These are phyloP conservation scores for Quiscalus mexicanus DNA, from an alignment of 2,113 vertebrate genomes.

Conservation along the genomic window DNA sequence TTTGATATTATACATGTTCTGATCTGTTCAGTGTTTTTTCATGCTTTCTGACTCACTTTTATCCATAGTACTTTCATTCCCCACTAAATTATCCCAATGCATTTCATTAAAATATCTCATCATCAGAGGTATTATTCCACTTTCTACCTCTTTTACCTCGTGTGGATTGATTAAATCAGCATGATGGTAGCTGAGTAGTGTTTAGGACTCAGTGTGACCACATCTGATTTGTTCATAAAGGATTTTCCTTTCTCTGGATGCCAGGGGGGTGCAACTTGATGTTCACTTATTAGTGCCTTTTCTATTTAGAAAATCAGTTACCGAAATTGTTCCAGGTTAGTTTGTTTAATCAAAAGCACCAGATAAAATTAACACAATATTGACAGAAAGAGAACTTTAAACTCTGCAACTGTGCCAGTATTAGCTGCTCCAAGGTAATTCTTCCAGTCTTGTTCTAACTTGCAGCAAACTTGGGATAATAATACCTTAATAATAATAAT, in stretches of 20 bases:
- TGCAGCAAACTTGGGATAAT: constrained; percentile 71
- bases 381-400: constrained; percentile 44
- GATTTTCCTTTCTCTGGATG: constrained; percentile 49
- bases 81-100: constrained; percentile 59
- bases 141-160: constrained; percentile 70
- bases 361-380: constrained; percentile 65
- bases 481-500: constrained; percentile 75
- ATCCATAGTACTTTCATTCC: constrained; percentile 63
- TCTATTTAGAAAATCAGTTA: constrained; percentile 59
- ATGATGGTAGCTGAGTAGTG: constrained; percentile 70
- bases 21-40: background rate
- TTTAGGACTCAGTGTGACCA: constrained; percentile 77
- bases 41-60: constrained; percentile 43
- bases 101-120: constrained; percentile 80
- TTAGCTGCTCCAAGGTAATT: constrained; percentile 50
- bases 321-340: constrained; percentile 61
- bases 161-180: constrained; percentile 81
- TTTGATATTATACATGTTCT: background rate
- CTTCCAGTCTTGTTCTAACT: constrained; percentile 64
- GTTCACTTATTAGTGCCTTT: constrained; percentile 50
- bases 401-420: constrained; percentile 2
- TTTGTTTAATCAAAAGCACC: constrained; percentile 76
- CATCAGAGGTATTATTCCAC: constrained; percentile 66
- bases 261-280: constrained; percentile 38
- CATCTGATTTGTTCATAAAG: constrained; percentile 69